Evolutionary conservation across 2,888 invertebrate species (phyloP).

Genomic region (Hypselothyrea guttata): DNA sequence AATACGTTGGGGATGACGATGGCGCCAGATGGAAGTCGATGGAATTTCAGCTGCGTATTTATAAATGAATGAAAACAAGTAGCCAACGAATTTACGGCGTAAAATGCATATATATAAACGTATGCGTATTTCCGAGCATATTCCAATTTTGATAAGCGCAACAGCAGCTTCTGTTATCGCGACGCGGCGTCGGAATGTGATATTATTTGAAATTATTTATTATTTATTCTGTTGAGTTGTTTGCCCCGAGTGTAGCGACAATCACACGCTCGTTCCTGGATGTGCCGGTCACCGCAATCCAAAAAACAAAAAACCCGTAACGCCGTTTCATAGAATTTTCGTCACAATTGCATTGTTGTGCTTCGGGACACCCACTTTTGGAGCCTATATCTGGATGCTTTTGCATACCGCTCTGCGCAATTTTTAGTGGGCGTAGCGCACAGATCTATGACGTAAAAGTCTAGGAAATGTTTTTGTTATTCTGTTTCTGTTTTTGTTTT

Average conservation of each 20-base stretch:
- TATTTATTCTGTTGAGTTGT: neutral
- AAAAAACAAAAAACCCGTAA: constrained; percentile 9
- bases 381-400: neutral
- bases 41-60: constrained; percentile 9
- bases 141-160: constrained; percentile 24
- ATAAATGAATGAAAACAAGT: constrained; percentile 30
- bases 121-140: neutral
- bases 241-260: too few relatives aligned
- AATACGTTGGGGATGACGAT: constrained; percentile 31
- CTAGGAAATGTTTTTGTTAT: constrained; percentile 14
- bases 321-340: constrained; percentile 6
- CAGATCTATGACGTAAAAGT: constrained; percentile 32
- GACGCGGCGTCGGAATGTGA: too few relatives aligned
- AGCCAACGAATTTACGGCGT: constrained; percentile 27
- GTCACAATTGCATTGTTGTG: constrained; percentile 13
- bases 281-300: constrained; percentile 48
- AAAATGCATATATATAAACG: constrained; percentile 11
- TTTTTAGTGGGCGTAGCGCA: constrained; percentile 45
- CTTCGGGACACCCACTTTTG: constrained; percentile 29
- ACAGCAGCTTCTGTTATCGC: constrained; percentile 13
- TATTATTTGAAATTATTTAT: too few relatives aligned
- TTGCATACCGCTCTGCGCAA: neutral
- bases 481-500: constrained; percentile 2
- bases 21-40: constrained; percentile 27
- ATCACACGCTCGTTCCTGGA: constrained; percentile 34